Evolutionary conservation across 2,888 invertebrate genomes (phyloP).

Genomic region (Galerucella nymphaeae): DNA sequence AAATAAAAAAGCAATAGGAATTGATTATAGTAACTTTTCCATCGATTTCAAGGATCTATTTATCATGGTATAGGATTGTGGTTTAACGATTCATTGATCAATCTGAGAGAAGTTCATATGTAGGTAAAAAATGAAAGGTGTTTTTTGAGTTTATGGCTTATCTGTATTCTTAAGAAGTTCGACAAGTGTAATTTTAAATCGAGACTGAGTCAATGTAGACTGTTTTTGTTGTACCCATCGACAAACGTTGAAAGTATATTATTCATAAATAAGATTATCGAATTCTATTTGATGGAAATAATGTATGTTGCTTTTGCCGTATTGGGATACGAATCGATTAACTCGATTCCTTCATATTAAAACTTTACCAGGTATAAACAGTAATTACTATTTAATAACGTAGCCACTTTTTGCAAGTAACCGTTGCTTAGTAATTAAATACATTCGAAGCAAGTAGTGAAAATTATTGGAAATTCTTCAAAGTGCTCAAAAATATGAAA

Average conservation of each 20-base stretch:
- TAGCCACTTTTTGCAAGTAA: too few species aligned
- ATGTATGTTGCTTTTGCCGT: too few species aligned
- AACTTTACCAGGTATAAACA: background rate
- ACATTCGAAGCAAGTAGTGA: too few species aligned
- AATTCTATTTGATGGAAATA: background rate
- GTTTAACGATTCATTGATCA: slow-evolving; percentile 26
- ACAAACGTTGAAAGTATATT: background rate
- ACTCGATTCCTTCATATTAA: background rate
- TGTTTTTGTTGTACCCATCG: background rate
- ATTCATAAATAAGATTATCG: background rate
- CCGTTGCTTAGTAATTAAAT: too few species aligned
- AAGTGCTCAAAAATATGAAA: too few species aligned
- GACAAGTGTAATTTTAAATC: background rate
- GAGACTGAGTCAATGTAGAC: background rate
- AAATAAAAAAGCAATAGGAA: slow-evolving; percentile 30
- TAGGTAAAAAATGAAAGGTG: slow-evolving; percentile 18
- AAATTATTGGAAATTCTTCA: too few species aligned
- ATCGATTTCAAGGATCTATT: slow-evolving; percentile 27
- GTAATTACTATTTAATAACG: too few species aligned
- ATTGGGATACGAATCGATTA: too few species aligned
- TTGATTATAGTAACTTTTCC: slow-evolving; percentile 28
- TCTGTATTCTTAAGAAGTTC: slow-evolving; percentile 10
- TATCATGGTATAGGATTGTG: slow-evolving; percentile 26
- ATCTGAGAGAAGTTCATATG: slow-evolving; percentile 9
- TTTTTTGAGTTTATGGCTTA: slow-evolving; percentile 14